Base-by-base conservation (phyloP, 2,797 vertebrate genomes). In the Centroberyx gerrardi region DNA sequence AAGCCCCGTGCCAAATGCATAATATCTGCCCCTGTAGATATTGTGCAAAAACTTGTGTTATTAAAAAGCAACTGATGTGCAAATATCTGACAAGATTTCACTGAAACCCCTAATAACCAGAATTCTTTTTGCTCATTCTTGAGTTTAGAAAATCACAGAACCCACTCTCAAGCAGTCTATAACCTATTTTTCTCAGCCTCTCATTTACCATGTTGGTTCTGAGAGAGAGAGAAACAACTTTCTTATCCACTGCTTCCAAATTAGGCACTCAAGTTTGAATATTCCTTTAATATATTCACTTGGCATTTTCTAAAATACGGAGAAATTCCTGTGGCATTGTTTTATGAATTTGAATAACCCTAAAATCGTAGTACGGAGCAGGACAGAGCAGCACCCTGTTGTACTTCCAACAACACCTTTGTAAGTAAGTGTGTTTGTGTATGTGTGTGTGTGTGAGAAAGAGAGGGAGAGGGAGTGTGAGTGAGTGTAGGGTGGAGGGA, bases 361-460 rank as follows among this genome's bases (percentile, higher is more conserved):
- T 64, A 64, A 87, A 88, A 88, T 81, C 75, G 74, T 22, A 62
- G 54, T 75, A 68, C 62, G 68, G 54, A 79, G 61, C 74, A 71
- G 76, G 71, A 46, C 74, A 74, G 68, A 84, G 79, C 51, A 74
- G 73, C 73, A 68, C 81, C 59, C 68, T 22, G 15, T 59, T 76
- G 75, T 81, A 77, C 74, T 53, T 83, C 61, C 62, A 82, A 83
- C 83, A 83, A 82, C 78, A 81, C 80, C 74, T 88, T 84, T 87
- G 75, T 72, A 64, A 80, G 52, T 54, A 51, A 59, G 29, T 71
- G 49, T 31, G 29, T n/a, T 46, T 17, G 18, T 52, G 51, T 18
- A 8, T 52, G 51, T 52, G 18, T 52, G 51, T 18, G 51, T 18
- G 51, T 40, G 38, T 40, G 38, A 6, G 15, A 22, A 33, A 33